These are phyloP conservation scores for Cyphomyrus plagiostoma DNA, from an alignment of 2,113 vertebrate genomes.

Conservation along the genomic window DNA sequence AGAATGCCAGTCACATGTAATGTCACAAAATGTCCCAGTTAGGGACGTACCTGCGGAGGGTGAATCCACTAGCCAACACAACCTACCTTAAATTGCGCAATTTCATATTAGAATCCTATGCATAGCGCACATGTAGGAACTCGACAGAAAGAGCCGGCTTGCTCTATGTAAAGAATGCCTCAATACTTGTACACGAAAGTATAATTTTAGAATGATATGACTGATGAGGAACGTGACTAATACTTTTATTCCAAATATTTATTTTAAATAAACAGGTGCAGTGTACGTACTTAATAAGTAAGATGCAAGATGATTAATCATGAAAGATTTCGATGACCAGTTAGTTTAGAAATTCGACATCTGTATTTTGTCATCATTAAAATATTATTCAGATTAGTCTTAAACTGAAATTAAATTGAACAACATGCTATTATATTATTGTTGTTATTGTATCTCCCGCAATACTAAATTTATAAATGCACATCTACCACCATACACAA, in stretches of 20 bases:
- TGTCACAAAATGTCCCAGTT: slow-evolving; percentile 23
- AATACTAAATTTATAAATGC: background rate
- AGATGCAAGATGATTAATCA: background rate
- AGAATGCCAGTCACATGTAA: slow-evolving; percentile 49
- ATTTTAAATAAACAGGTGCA: background rate
- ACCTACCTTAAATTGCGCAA: slow-evolving; percentile 18
- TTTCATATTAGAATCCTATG: background rate
- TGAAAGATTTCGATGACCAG: background rate
- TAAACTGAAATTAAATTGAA: background rate
- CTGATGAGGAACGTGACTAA: background rate
- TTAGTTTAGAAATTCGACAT: background rate
- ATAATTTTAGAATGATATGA: background rate
- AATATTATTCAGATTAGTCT: background rate
- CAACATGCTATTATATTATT: background rate
- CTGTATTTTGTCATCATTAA: background rate
- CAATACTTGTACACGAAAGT: background rate
- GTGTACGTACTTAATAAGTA: background rate
- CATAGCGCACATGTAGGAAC: background rate
- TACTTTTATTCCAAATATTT: background rate
- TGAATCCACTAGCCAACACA: slow-evolving; percentile 45
- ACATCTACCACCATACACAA: background rate
- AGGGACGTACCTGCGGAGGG: slow-evolving; percentile 57
- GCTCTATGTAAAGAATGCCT: background rate
- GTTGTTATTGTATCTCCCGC: background rate
- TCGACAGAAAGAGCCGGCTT: background rate